phyloP scores from a whole-genome alignment of 2,888 invertebrate genomes.

The Ecdyonurus torrentis region DNA sequence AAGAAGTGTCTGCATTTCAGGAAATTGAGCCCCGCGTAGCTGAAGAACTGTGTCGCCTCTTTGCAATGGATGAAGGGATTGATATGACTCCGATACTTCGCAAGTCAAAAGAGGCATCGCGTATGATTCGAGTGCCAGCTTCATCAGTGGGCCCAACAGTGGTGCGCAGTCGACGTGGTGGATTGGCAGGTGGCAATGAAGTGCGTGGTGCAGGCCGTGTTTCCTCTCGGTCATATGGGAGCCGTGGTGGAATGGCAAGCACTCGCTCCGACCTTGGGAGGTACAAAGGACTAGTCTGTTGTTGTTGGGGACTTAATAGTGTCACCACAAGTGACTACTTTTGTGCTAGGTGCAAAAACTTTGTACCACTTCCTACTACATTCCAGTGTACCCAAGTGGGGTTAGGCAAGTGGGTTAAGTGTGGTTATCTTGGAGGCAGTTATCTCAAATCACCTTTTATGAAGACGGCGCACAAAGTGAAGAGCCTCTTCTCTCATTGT shows the following conservation, averaged over 20 bases:
- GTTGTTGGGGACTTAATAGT: conserved; percentile 10
- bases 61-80: conserved; percentile 79
- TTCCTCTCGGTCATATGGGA: neutral
- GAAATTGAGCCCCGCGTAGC: conserved; percentile 95
- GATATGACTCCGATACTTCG: conserved; percentile 77
- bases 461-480: neutral
- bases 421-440: neutral
- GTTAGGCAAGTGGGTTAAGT: neutral
- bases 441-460: neutral
- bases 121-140: neutral
- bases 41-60: conserved; percentile 82
- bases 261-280: conserved; percentile 9
- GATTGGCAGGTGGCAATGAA: neutral
- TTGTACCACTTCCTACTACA: neutral
- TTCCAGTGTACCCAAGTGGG: neutral
- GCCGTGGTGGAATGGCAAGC: neutral
- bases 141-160: neutral
- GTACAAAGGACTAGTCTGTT: conserved; percentile 11
- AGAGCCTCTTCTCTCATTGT: neutral
- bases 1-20: too few species aligned
- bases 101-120: conserved; percentile 65
- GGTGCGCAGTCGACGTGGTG: neutral
- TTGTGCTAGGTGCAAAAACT: neutral
- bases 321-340: too few species aligned
- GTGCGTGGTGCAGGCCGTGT: neutral